Percentiles rank a stretch among this genome's conserved stretches.
Conservation (phyloP, 2,888 invertebrate species). For the Crossocerus cetratus region DNA sequence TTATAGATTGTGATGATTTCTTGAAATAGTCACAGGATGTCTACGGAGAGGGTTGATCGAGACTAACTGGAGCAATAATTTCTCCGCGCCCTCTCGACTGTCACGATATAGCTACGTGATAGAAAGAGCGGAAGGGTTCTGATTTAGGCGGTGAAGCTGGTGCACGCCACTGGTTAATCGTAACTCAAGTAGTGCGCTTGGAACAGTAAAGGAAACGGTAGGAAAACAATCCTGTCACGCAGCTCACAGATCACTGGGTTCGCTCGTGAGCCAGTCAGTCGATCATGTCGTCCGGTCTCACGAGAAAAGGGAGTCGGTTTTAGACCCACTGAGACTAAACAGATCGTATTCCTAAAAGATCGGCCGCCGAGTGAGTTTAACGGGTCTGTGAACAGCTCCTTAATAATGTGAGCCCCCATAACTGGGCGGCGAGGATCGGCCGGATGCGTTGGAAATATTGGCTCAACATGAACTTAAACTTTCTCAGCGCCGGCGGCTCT, state of each 20-base stretch:
- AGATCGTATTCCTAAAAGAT: conserved; percentile 71
- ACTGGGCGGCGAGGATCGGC: conserved; percentile 35
- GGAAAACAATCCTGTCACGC: conserved; percentile 59
- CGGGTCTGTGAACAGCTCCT: conserved; percentile 62
- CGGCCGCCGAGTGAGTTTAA: conserved; percentile 67
- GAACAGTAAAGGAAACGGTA: conserved; percentile 63
- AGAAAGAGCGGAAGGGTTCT: conserved; percentile 16
- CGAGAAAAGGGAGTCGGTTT: conserved; percentile 55
- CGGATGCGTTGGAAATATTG: conserved; percentile 54
- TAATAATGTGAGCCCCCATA: conserved; percentile 38
- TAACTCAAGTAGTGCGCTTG: conserved; percentile 11
- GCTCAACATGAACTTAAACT: conserved; percentile 49
- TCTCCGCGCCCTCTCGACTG: not conserved
- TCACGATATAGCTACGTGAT: not conserved
- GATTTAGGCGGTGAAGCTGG: conserved; percentile 32
- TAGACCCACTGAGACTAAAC: conserved; percentile 66
- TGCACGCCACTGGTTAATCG: not conserved
- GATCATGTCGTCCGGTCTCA: conserved; percentile 58
- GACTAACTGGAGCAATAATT: not conserved
- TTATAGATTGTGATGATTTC: no score
- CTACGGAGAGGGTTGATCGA: no score
- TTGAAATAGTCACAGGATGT: no score
- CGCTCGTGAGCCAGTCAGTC: conserved; percentile 49
- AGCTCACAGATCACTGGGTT: conserved; percentile 32
- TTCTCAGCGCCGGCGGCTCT: conserved; percentile 15